Conservation (phyloP, 2,888 invertebrate species). For the Platycnemis pennipes region DNA sequence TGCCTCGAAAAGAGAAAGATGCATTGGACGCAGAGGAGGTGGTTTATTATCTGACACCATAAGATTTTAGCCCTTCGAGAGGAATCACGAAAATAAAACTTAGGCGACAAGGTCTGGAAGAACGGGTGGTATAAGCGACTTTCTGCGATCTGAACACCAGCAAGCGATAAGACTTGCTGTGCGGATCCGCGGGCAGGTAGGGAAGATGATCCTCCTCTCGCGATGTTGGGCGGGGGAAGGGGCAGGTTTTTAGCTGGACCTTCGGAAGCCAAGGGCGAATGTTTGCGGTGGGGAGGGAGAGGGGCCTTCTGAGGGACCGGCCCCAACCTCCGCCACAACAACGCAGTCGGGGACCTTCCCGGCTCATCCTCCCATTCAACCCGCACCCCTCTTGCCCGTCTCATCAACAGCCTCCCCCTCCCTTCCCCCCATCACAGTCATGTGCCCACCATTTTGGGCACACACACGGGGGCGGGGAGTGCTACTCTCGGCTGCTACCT, state of each 20-base stretch:
- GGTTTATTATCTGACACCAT: too few species aligned
- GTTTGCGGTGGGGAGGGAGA: background rate
- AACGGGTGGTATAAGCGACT: too few species aligned
- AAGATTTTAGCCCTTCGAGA: too few species aligned
- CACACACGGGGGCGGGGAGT: background rate
- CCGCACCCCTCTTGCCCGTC: background rate
- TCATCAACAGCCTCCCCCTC: background rate
- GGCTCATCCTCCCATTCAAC: constrained; percentile 18
- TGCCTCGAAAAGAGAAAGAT: too few species aligned
- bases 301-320: constrained; percentile 7
- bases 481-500: background rate
- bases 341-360: background rate
- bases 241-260: constrained; percentile 50
- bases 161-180: background rate
- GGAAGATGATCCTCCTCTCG: background rate
- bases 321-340: background rate
- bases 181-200: background rate
- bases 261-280: constrained; percentile 64
- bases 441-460: background rate
- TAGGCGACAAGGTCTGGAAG: too few species aligned
- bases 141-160: background rate
- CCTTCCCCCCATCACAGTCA: background rate
- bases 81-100: too few species aligned
- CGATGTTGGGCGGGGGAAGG: background rate
- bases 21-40: too few species aligned